Percentiles rank a stretch among this genome's conserved stretches.
These are phyloP conservation scores for Norana najaformis DNA, from an alignment of 2,888 invertebrate species.

Conservation along the genomic window DNA sequence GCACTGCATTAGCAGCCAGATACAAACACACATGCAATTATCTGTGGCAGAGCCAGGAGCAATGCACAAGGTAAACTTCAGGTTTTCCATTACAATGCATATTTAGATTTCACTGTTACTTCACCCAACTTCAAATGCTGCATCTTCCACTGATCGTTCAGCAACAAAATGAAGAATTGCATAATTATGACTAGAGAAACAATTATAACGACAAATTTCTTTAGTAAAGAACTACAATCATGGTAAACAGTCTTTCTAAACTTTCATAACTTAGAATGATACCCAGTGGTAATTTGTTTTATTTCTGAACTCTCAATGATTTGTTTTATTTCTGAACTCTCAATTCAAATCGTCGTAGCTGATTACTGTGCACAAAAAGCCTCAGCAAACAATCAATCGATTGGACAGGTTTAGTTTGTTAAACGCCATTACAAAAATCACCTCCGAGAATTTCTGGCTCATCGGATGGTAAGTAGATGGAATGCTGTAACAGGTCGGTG, in stretches of 20 bases:
- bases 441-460: slow-evolving; percentile 74
- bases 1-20: no score
- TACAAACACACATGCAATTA: no score
- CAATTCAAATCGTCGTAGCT: background rate
- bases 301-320: no score
- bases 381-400: background rate
- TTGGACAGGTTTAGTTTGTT: background rate
- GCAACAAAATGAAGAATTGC: background rate
- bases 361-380: background rate
- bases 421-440: slow-evolving; percentile 43
- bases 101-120: no score
- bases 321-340: no score
- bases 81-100: no score
- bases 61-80: no score
- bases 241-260: background rate
- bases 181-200: background rate
- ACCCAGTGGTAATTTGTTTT: background rate
- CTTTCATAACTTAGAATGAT: background rate
- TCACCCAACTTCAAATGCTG: no score
- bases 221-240: background rate
- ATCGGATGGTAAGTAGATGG: slow-evolving; percentile 76
- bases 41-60: no score
- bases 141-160: no score
- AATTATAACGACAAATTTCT: background rate
- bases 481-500: slow-evolving; percentile 74